Base-by-base conservation (phyloP, 2,888 invertebrate species). In the Trachelus stipa region DNA sequence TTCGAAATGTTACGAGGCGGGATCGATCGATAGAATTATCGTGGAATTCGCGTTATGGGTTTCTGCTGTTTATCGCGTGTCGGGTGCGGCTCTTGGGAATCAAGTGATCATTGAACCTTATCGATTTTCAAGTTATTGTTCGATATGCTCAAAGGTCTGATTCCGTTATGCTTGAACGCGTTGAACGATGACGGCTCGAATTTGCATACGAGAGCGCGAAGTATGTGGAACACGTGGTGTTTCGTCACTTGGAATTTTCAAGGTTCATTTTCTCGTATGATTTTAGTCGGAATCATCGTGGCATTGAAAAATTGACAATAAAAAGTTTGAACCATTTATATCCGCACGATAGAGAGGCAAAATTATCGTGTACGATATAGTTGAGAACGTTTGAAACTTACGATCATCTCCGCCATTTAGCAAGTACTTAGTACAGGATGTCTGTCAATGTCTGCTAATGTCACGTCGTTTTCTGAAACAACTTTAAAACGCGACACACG, bases 381-480 rank as follows among this genome's bases (percentile, higher is more conserved):
- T 9, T 37, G 37, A 12, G 12, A 12, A 37, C 12, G 37, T 1
- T 15, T 56, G 23, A 56, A 79, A 83, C 77, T 75, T 77, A 80
- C 79, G 88, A 37, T 89, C 88, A 89, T 88, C 81, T 83, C 83
- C 84, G 77, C 81, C 85, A 80, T 84, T 89, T 87, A 88, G 83
- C 80, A 83, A 83, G 84, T 87, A 88, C 87, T 89, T 88, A 86
- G 87, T 86, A 83, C 88, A 88, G 90, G 90, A 90, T 88, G 84
- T 90, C 85, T 85, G 84, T 87, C 85, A 83, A 85, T 85, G 83
- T 84, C 83, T 83, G 81, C 79, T 87, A 85, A 86, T 82, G 76
- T 84, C 83, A 83, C 84, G 83, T 82, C 85, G 85, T 88, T 88
- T 89, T 88, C 87, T 88, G 84, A 82, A 81, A 83, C 84, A 83